Evolutionary conservation across 2,888 invertebrate genomes (phyloP), one percentile per base, ranked within the genome.

Genomic region (Flexamia atlantica): DNA sequence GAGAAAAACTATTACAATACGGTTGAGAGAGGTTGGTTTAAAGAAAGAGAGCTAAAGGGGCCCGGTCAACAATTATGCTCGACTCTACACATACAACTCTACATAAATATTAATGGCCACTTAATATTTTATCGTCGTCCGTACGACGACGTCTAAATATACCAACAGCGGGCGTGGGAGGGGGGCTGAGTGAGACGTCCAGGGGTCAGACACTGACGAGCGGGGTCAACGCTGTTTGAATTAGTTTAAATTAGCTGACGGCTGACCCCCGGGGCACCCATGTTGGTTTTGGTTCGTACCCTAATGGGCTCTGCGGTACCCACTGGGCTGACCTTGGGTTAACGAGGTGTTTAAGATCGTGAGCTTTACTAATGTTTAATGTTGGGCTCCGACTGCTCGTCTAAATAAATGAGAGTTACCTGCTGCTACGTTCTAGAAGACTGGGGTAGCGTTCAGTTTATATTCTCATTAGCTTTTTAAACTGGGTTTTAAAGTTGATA

Each of bases 61-160:
- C 50, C 28, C 20, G 57, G 57, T 32, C 36, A 79, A 79, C 79
- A 79, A 79, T 79, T 79, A 79, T 79, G 79, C 53, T 79, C 28
- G 50, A 50, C 53, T 76, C 79, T 50, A 50, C 79, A 79, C 79
- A 79, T 79, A 79, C 79, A 57, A 57, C 57, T 57, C 79, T 57
- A 57, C 79, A 79, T 79, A 79, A 79, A 79, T 79, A 79, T 79
- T 79, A 79, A 79, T 79, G 57, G 79, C 79, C 79, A 79, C 79
- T 79, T 79, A 79, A 53, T 79, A 79, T 79, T 79, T 79, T 79
- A 79, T 57, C 57, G 57, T 36, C 79, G 79, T 79, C 32, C 36
- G 57, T 79, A 57, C 76, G 79, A 57, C 79, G 57, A 79, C 79
- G 57, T 79, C 79, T 79, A 79, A 79, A 79, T 79, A 79, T 79